Evolutionary conservation across 2,888 invertebrate species (phyloP).

Genomic region (Hydraecia micacea): DNA sequence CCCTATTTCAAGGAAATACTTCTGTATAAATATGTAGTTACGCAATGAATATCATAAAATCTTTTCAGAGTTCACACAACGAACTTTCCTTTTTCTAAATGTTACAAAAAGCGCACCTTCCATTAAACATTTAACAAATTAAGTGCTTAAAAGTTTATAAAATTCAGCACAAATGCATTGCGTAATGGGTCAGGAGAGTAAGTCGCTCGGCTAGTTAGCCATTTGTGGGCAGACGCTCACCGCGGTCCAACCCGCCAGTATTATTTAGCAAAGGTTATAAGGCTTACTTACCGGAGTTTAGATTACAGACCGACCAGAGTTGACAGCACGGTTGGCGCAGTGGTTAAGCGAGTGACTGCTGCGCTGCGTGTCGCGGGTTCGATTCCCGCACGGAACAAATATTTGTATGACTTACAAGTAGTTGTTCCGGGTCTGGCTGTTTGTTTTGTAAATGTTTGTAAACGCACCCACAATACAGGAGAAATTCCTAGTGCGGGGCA

Average conservation of each 20-base stretch:
- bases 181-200: conserved; percentile 52
- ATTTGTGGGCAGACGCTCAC: conserved; percentile 70
- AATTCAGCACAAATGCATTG: conserved; percentile 51
- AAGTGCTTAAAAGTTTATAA: conserved; percentile 44
- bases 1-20: conserved; percentile 26
- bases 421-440: no score
- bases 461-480: no score
- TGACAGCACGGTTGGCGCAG: no score
- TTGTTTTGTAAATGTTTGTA: no score
- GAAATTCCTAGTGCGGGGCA: no score
- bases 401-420: no score
- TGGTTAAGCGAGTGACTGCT: no score
- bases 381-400: no score
- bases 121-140: conserved; percentile 39
- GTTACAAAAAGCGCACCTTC: conserved; percentile 15
- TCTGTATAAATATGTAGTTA: conserved; percentile 36
- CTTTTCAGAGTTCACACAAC: conserved; percentile 19
- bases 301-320: conserved; percentile 9
- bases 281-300: conserved; percentile 37
- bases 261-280: conserved; percentile 70
- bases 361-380: no score
- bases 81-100: conserved; percentile 13
- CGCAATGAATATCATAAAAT: conserved; percentile 26
- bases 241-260: conserved; percentile 63
- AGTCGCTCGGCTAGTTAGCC: conserved; percentile 65